Conservation (phyloP, 2,797 vertebrate species). For the Sebastes kiyomatsui region DNA sequence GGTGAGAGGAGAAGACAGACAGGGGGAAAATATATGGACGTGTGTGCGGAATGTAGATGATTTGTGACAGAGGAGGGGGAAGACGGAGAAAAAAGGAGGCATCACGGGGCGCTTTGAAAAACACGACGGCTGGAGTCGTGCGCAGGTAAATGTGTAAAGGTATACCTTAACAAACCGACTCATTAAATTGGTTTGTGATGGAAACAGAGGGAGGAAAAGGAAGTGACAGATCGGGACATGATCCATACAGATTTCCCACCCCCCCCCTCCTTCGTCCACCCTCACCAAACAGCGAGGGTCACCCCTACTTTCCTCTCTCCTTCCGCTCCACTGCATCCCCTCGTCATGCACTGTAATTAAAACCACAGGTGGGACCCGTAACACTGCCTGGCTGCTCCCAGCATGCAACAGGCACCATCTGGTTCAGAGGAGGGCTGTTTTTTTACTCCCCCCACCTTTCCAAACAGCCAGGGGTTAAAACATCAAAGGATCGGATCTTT, state of each 20-base stretch:
- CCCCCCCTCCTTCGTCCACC: background rate
- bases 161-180: slow-evolving; percentile 16
- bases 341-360: slow-evolving; percentile 84
- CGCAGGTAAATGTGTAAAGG: slow-evolving; percentile 40
- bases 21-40: slow-evolving; percentile 41
- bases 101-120: slow-evolving; percentile 58
- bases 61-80: slow-evolving; percentile 38
- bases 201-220: background rate
- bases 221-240: background rate
- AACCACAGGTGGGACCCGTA: slow-evolving; percentile 83
- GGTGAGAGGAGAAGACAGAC: slow-evolving; percentile 61
- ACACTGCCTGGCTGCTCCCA: slow-evolving; percentile 79
- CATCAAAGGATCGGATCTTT: slow-evolving; percentile 82
- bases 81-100: slow-evolving; percentile 21
- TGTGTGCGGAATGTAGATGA: slow-evolving; percentile 71
- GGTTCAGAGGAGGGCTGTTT: slow-evolving; percentile 77
- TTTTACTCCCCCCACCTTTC: background rate
- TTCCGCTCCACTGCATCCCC: slow-evolving; percentile 71
- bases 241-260: slow-evolving; percentile 26
- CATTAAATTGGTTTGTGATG: background rate
- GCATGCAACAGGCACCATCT: slow-evolving; percentile 84
- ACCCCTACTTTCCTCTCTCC: slow-evolving; percentile 67
- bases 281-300: slow-evolving; percentile 69
- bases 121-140: slow-evolving; percentile 49
- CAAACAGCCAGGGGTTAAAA: slow-evolving; percentile 83